Evolutionary conservation across 2,888 invertebrate species (phyloP), one percentile per base, ranked within the genome.

Genomic region (Lagria hirta): DNA sequence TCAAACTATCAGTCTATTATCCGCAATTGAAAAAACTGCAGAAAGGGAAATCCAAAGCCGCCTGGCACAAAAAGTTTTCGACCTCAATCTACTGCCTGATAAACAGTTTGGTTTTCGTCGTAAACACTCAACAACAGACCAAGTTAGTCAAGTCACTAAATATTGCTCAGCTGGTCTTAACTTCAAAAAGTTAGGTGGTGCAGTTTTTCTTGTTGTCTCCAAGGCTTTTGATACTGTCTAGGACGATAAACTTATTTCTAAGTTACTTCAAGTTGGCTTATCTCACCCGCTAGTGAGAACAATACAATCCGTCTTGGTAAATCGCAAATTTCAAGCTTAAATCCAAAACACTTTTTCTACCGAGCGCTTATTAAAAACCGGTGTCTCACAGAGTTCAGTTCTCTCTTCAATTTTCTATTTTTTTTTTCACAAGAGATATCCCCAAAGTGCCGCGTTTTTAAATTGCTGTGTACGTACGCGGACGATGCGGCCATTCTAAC

Each of bases 31-130:
- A 4, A 33, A 43, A 26, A 3, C 43, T 5, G 26, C 15, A 2
- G 44, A 42, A 32, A 18, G 20, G 14, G 11, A 33, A 3, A 22
- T 44, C 6, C 21, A 26, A 10, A 12, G 8, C 3, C 6, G 29
- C 3, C 15, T 41, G 8, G 4, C 1, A 7, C 26, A 42, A 22
- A 10, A 12, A 3, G 14, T 13, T 10, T 23, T 4, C 1, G 23
- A 34, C 14, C 4, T 11, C 2, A 12, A 21, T 8, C 8, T 34
- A 2, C n/a, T 47, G 8, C 36, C 47, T 3, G 43, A 43, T 7
- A 26, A 44, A 7, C 47, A 44, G 23, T 47, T 43, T 17, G 47
- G 43, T 4, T 47, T 47, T 21, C 7, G 33, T 10, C 13, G 24
- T 3, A 15, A 26, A 3, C 37, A 37, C 12, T 29, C 21, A 3